Conservation (phyloP, 2,113 vertebrate genomes). For the Ceyx melanurus region DNA sequence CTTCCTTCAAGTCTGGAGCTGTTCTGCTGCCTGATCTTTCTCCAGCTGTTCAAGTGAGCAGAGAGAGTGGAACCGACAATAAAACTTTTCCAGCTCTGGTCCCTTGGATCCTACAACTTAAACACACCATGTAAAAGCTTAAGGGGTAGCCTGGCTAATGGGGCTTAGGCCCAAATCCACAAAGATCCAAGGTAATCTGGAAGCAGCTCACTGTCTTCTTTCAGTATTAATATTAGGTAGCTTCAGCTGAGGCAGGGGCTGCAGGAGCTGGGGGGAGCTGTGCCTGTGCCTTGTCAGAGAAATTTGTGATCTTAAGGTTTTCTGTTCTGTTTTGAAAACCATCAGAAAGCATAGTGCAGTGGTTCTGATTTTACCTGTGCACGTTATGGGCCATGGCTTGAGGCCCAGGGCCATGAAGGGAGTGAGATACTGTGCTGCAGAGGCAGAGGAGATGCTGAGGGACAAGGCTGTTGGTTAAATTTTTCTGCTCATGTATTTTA, state of each 20-base stretch:
- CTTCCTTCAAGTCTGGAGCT: slow-evolving; percentile 29
- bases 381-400: background rate
- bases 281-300: background rate
- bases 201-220: background rate
- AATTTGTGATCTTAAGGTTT: background rate
- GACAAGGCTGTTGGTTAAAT: background rate
- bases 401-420: background rate
- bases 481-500: background rate
- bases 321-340: background rate
- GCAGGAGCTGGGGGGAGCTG: background rate
- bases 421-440: background rate
- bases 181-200: slow-evolving; percentile 31
- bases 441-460: background rate
- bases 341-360: background rate
- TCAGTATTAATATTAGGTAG: background rate
- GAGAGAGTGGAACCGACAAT: background rate
- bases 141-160: background rate
- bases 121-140: background rate
- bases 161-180: slow-evolving; percentile 2
- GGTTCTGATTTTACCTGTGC: background rate
- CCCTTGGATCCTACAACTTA: background rate
- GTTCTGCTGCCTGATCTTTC: slow-evolving; percentile 24
- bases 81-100: background rate
- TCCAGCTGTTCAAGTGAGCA: slow-evolving; percentile 2
- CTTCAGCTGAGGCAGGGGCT: background rate